Evolutionary conservation across 1,140 invertebrate species (phyloP).

Genomic region (Drosophila sproati): DNA sequence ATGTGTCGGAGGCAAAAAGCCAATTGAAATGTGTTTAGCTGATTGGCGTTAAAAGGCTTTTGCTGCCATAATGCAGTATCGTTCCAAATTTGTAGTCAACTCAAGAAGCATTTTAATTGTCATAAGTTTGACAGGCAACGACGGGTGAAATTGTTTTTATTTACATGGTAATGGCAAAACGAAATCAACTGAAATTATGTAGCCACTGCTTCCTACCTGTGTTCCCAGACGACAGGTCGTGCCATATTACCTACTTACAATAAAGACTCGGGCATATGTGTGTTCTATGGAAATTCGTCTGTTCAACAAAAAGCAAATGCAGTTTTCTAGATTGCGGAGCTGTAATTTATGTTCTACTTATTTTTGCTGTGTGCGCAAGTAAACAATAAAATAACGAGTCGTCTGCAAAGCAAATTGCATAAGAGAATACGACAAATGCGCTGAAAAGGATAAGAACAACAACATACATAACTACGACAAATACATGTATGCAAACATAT

Average conservation of each 20-base stretch:
- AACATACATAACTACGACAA: slow-evolving; percentile 31
- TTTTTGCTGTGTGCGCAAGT: slow-evolving; percentile 55
- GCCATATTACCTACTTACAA: not conserved
- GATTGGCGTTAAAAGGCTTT: slow-evolving; percentile 79
- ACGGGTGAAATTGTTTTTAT: slow-evolving; percentile 29
- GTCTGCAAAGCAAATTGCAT: slow-evolving; percentile 77
- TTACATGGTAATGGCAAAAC: slow-evolving; percentile 34
- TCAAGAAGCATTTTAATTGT: slow-evolving; percentile 44
- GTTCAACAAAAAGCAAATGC: slow-evolving; percentile 27
- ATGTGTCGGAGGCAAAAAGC: slow-evolving; percentile 39
- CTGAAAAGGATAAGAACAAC: slow-evolving; percentile 31
- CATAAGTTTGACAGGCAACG: slow-evolving; percentile 44
- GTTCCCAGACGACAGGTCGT: not conserved
- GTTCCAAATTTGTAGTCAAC: slow-evolving; percentile 54
- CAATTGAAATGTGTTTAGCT: slow-evolving; percentile 64
- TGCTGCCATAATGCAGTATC: slow-evolving; percentile 47
- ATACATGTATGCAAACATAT: slow-evolving; percentile 1
- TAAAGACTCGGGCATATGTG: not conserved
- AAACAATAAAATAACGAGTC: slow-evolving; percentile 82
- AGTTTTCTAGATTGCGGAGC: slow-evolving; percentile 20
- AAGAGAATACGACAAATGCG: slow-evolving; percentile 38
- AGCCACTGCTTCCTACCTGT: not conserved
- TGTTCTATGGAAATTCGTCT: slow-evolving; percentile 7
- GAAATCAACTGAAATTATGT: slow-evolving; percentile 38
- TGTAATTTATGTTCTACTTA: slow-evolving; percentile 48